Conservation (phyloP, 2,113 vertebrate genomes). For the Aphelocoma coerulescens region DNA sequence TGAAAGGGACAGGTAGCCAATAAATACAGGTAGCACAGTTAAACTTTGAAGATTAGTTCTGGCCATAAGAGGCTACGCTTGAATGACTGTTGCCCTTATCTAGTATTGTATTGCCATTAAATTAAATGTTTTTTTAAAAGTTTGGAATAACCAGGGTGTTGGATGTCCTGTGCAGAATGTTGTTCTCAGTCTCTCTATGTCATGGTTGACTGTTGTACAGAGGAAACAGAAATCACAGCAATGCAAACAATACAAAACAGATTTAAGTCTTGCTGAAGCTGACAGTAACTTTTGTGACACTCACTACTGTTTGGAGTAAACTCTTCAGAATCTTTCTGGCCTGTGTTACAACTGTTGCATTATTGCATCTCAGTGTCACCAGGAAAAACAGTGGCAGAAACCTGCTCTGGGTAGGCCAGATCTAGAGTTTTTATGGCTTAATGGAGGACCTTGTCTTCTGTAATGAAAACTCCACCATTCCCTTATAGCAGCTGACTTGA, state of each 20-base stretch:
- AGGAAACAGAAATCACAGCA: background rate
- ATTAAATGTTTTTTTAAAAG: background rate
- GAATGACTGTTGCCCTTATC: background rate
- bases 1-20: background rate
- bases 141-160: background rate
- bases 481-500: background rate
- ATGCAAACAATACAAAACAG: background rate
- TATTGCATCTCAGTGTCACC: background rate
- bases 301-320: background rate
- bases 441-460: background rate
- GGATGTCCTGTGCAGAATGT: background rate
- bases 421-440: background rate
- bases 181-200: background rate
- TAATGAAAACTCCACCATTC: background rate
- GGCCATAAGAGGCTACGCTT: background rate
- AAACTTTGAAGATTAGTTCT: background rate
- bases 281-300: background rate
- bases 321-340: background rate
- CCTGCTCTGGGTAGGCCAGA: background rate
- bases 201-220: rapidly evolving
- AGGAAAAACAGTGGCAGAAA: background rate
- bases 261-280: background rate
- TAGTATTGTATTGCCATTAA: background rate
- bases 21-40: background rate
- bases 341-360: background rate